A percentile compares a stretch with the other conserved stretches of the same genome.
These are phyloP conservation scores for Lethenteron camtschaticum DNA, from an alignment of 2,113 vertebrate genomes.

Conservation along the genomic window DNA sequence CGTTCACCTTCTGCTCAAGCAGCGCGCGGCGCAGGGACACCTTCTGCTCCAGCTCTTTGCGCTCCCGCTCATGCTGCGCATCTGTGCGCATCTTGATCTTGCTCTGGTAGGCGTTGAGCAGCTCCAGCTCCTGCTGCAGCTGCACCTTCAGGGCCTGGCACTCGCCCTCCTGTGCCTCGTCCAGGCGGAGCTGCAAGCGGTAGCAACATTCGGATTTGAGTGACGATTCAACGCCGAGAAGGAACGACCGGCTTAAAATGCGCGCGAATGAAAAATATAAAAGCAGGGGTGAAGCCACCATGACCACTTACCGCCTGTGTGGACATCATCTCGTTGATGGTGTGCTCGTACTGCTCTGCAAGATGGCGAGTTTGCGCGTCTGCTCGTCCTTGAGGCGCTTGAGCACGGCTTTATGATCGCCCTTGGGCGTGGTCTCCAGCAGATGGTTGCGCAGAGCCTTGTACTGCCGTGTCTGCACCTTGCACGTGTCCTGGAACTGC, in stretches of 20 bases:
- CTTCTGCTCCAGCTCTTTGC: constrained; percentile 80
- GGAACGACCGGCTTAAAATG: constrained; percentile 5
- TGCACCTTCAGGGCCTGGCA: constrained; percentile 85
- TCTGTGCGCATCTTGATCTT: constrained; percentile 99
- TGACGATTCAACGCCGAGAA: too few relatives aligned
- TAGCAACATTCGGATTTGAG: not conserved
- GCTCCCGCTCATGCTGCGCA: constrained; percentile 82
- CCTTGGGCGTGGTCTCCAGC: constrained; percentile 87
- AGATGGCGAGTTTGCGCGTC: constrained; percentile 89
- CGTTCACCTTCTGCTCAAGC: constrained; percentile 75
- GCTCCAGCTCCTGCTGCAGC: constrained; percentile 92
- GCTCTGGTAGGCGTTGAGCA: constrained; percentile 96
- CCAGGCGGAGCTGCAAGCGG: constrained; percentile 56
- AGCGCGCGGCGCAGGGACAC: constrained; percentile 76
- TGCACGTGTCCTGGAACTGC: constrained; percentile 98
- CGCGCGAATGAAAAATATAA: constrained; percentile 13
- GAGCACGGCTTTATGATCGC: constrained; percentile 95
- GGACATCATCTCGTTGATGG: constrained; percentile 98
- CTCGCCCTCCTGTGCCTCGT: constrained; percentile 93
- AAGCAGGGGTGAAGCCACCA: constrained; percentile 15
- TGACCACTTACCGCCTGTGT: constrained; percentile 73
- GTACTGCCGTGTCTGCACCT: constrained; percentile 95
- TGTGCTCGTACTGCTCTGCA: constrained; percentile 98
- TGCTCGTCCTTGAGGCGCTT: constrained; percentile 94
- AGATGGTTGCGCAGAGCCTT: constrained; percentile 95